Base-by-base conservation (phyloP, 2,797 vertebrate species). In the Pterois miles region DNA sequence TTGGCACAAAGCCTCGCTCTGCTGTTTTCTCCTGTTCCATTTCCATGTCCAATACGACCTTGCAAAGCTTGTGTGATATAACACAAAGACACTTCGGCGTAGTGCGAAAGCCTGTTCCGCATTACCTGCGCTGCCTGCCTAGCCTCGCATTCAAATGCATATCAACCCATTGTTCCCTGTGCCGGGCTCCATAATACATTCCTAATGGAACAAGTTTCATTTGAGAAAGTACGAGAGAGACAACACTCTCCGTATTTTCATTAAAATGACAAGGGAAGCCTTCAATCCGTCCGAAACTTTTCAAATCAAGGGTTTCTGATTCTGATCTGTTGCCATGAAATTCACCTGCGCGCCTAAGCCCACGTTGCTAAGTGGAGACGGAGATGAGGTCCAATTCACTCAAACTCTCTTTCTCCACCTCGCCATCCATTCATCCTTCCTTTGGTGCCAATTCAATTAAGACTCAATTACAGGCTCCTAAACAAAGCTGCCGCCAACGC, bases 371-470 rank as follows among this genome's bases (percentile, higher is more conserved):
- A 87, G 81, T 84, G 82, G 84, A 91, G 87, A 89, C 60, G 38
- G 75, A 89, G 85, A 88, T 79, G 86, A 91, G 89, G 71, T 72
- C 80, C 79, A 83, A 89, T 76, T 86, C 84, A 68, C 78, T 84
- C 63, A 70, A 75, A 78, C 74, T 80, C 85, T 78, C 38, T 70
- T 77, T 75, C 84, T 70, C 78, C 71, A 78, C 86, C 80, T 78
- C 82, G 78, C 76, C 53, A 86, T 88, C 83, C 76, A 81, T 90
- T 86, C 83, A 87, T 85, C 76, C 81, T 64, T 86, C 72, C 82
- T 87, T 90, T 83, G 73, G 82, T 86, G 91, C 91, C 93, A 92
- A 96, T 97, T 95, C 94, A 96, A 96, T 97, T 96, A 96, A 93
- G 94, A 94, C 89, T 93, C 91, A 96, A 96, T 97, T 96, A 95